These are phyloP conservation scores for Spilarctia lutea DNA, from an alignment of 2,888 invertebrate genomes.

Conservation along the genomic window DNA sequence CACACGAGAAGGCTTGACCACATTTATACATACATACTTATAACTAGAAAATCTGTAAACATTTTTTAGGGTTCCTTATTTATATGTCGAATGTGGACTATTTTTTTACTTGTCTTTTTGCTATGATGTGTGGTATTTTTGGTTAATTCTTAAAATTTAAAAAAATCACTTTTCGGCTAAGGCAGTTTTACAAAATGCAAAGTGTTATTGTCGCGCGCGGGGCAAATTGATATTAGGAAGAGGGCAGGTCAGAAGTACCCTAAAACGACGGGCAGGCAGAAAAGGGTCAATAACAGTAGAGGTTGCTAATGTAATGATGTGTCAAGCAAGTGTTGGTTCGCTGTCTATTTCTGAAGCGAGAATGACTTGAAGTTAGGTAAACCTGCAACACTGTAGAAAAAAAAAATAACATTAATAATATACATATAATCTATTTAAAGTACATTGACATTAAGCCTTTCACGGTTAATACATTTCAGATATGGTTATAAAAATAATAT, in stretches of 20 bases:
- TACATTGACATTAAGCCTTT: neutral
- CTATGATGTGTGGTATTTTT: too few species aligned
- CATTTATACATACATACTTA: neutral
- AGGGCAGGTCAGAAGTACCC: too few species aligned
- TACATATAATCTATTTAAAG: neutral
- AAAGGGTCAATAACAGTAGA: too few species aligned
- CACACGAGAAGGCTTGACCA: neutral
- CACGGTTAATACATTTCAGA: neutral
- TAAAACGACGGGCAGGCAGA: too few species aligned
- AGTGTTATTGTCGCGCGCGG: too few species aligned
- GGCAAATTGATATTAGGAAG: too few species aligned
- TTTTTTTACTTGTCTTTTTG: neutral
- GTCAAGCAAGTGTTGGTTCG: neutral
- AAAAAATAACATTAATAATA: too few species aligned
- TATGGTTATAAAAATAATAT: neutral
- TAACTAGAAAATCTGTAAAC: neutral
- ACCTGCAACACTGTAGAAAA: neutral
- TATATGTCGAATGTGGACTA: neutral
- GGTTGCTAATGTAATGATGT: neutral
- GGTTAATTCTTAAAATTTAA: too few species aligned
- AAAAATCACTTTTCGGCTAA: too few species aligned
- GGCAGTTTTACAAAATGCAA: too few species aligned
- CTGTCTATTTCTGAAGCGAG: neutral
- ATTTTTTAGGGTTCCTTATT: too few species aligned
- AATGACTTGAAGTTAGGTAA: neutral